phyloP scores from a whole-genome alignment of 2,797 vertebrate genomes.

The Tadarida brasiliensis region DNA sequence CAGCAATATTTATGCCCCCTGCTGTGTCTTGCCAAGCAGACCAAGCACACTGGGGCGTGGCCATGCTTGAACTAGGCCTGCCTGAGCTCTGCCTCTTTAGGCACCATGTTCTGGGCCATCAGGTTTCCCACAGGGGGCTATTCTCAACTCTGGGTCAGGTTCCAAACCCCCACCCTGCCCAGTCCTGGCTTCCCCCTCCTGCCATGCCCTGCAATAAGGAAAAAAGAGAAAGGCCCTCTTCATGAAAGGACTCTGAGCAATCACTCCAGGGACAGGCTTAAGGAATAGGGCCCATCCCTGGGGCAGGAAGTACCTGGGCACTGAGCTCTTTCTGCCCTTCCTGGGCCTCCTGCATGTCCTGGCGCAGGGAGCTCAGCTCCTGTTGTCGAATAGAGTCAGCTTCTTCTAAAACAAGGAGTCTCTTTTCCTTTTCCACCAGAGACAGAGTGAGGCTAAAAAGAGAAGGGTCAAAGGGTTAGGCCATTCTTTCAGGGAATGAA shows the following conservation, averaged over 20 bases:
- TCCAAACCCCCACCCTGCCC: background rate
- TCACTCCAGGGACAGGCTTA: background rate
- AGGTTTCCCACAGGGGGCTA: background rate
- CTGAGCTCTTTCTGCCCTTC: conserved; percentile 81
- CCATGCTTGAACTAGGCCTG: background rate
- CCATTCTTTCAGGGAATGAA: background rate
- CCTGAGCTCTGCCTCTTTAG: background rate
- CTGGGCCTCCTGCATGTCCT: conserved; percentile 81
- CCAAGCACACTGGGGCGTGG: background rate
- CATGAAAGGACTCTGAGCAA: background rate
- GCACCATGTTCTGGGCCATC: background rate
- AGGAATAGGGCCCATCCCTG: background rate
- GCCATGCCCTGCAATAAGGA: background rate
- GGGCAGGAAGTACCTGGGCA: conserved; percentile 78
- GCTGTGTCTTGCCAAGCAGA: background rate
- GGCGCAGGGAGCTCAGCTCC: conserved; percentile 78
- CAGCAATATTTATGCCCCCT: background rate
- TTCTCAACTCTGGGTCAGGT: conserved; percentile 6
- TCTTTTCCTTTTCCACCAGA: conserved; percentile 85
- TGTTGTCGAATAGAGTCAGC: conserved; percentile 75
- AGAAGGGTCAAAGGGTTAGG: conserved; percentile 10
- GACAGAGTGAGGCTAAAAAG: conserved; percentile 81
- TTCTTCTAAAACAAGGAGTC: conserved; percentile 84
- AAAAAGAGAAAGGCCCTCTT: background rate
- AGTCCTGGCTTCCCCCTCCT: background rate